Base-by-base conservation (phyloP, 2,888 invertebrate genomes). In the Stictocephala bisonia region DNA sequence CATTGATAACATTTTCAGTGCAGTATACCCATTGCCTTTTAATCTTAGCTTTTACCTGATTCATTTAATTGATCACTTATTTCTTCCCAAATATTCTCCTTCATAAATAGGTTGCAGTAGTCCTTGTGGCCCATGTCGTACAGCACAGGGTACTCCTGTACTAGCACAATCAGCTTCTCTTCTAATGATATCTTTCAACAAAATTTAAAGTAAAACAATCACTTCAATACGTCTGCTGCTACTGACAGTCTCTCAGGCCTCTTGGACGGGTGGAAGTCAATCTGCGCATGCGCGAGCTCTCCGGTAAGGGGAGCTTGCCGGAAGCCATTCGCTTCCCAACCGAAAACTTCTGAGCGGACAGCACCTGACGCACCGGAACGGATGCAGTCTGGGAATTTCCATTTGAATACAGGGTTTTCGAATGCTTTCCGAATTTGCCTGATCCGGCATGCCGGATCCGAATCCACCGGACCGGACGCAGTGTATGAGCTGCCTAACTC, bases 281-380 rank as follows among this genome's bases (percentile, higher is more conserved):
- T 35, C 9, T 50, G 18, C 50, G 50, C 50, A 50, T 50, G 50
- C 50, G 50, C 50, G 9, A 50, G 50, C 50, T 50, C 50, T 50
- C 50, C 50, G 50, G 40, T 35, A 11, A 7, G 11, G 40, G 40
- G 40, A 35, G 40, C 40, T 35, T 35, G 40, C 40, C 40, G 50
- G 50, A 50, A 50, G 50, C 50, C 50, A 50, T 13, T 50, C 50
- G 50, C 50, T 50, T 50, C 50, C 50, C 50, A 13, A 13, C 50
- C 15, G 50, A 50, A 50, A 50, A 13, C 9, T 13, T 50, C 50
- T 11, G 9, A 50, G 50, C 50, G 15, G 50, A 50, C 50, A 7
- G 9, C 50, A 15, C 50, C 50, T 50, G 50, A 50, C 50, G 50
- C 50, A 50, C 50, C 50, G 50, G 50, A 50, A 9, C 50, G 50